These are phyloP conservation scores for Cephus cinctus DNA, from an alignment of 1,140 invertebrate species.

Conservation along the genomic window DNA sequence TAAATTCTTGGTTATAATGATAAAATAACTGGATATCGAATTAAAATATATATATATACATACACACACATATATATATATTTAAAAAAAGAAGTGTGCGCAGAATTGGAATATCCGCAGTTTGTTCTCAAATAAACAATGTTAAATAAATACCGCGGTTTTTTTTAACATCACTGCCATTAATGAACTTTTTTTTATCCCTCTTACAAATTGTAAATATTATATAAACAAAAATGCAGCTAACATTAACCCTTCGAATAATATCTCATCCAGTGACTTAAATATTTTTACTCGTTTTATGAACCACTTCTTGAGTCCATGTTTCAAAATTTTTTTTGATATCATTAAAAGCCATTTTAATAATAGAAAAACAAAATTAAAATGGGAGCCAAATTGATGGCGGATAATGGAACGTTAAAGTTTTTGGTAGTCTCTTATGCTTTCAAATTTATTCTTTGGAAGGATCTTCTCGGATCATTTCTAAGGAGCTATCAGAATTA, in stretches of 20 bases:
- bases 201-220: too few species aligned
- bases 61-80: constrained; percentile 10
- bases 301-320: too few species aligned
- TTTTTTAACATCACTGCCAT: constrained; percentile 7
- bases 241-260: too few species aligned
- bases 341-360: neutral
- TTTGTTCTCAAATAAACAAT: constrained; percentile 23
- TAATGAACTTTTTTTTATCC: too few species aligned
- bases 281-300: too few species aligned
- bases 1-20: neutral
- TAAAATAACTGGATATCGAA: constrained; percentile 15
- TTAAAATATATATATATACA: constrained; percentile 19
- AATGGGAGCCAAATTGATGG: neutral
- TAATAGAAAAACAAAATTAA: constrained; percentile 4
- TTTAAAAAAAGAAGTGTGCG: constrained; percentile 16
- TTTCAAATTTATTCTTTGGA: constrained; percentile 50
- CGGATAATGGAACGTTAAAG: too few species aligned
- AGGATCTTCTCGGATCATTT: constrained; percentile 55
- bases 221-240: too few species aligned
- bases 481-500: constrained; percentile 54
- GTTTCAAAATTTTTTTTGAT: too few species aligned
- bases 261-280: too few species aligned
- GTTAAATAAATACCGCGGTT: constrained; percentile 15
- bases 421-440: too few species aligned
- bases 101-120: constrained; percentile 16